Base-by-base conservation (phyloP, 92 coral and sea anemone genomes). In the Actinernus sp. region DNA sequence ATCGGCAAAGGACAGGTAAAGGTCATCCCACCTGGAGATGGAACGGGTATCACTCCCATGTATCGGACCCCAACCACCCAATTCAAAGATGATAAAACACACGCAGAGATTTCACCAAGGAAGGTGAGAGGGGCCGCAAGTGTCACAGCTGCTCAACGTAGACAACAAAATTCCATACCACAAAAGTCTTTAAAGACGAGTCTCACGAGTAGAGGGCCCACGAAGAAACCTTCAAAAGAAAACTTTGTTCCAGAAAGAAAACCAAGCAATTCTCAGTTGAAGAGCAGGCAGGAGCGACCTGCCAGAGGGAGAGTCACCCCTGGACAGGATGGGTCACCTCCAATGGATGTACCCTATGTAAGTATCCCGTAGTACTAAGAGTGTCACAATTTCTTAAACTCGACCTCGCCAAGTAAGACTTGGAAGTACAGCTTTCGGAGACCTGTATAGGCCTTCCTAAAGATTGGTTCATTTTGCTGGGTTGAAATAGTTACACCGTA, bases 11-110 rank as follows among this genome's bases (percentile, higher is more conserved):
- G 55, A 4, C 78, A 54, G 61, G 45, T n/a, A n/a, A 57, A 20
- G 31, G 34, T 31, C 24, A 27, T 24, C 3, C 49, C 66, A 6
- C 56, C 25, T 3, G 46, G 54, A 49, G 59, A 28, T 6, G 71
- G 71, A 5, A 29, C 18, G 22, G 32, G 65, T 0, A 40, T 70
- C 19, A 43, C 67, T 3, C 67, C 78, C 18, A 55, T 69, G 65
- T 57, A 70, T 47, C 64, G 78, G 16, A 27, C 66, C 12, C 26
- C 30, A 8, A 25, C 66, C 22, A 55, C 78, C 12, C 78, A 57
- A 29, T 27, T 70, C 21, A 28, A 26, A 11, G 38, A 51, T n/a
- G 67, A 58, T 6, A 28, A 55, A 32, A 5, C 49, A 9, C 53
- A 38, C 23, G 25, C 50, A 0, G 57, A 70, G 28, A 49, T 19